Percentiles rank a stretch among this genome's conserved stretches.
Evolutionary conservation across 1,140 invertebrate species (phyloP).

Genomic region (Drosophila paulistorum): DNA sequence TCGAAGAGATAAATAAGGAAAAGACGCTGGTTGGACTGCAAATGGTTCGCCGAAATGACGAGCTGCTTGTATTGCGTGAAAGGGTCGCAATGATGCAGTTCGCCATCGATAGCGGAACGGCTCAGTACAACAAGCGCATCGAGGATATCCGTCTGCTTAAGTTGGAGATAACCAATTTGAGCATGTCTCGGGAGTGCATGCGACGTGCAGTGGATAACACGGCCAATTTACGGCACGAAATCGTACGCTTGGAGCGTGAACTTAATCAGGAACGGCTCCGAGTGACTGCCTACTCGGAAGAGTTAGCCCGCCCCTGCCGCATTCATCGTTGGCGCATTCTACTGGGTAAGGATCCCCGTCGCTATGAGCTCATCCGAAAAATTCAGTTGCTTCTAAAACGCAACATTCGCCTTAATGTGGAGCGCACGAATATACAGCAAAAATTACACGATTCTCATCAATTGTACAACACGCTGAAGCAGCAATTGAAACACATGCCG

Average conservation of each 20-base stretch:
- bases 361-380: constrained; percentile 87
- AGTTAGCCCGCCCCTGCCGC: constrained; percentile 91
- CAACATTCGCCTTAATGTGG: constrained; percentile 41
- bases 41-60: constrained; percentile 89
- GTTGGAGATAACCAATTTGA: constrained; percentile 88
- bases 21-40: constrained; percentile 89
- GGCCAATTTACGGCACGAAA: constrained; percentile 86
- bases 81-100: constrained; percentile 88
- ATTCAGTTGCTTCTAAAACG: constrained; percentile 87
- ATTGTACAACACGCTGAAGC: constrained; percentile 39
- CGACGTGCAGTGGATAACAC: constrained; percentile 86
- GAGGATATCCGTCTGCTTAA: constrained; percentile 91
- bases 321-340: constrained; percentile 91
- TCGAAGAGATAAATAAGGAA: constrained; percentile 87
- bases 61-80: constrained; percentile 87
- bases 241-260: constrained; percentile 89
- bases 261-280: constrained; percentile 88
- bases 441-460: constrained; percentile 17
- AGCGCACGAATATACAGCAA: constrained; percentile 28
- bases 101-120: constrained; percentile 86
- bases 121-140: constrained; percentile 87
- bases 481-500: constrained; percentile 24
- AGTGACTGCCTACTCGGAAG: constrained; percentile 89
- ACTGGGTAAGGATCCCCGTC: constrained; percentile 88
- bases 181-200: constrained; percentile 86